Evolutionary conservation across 2,888 invertebrate genomes (phyloP), one percentile per base, ranked within the genome.

Genomic region (Brachypterus glaber): DNA sequence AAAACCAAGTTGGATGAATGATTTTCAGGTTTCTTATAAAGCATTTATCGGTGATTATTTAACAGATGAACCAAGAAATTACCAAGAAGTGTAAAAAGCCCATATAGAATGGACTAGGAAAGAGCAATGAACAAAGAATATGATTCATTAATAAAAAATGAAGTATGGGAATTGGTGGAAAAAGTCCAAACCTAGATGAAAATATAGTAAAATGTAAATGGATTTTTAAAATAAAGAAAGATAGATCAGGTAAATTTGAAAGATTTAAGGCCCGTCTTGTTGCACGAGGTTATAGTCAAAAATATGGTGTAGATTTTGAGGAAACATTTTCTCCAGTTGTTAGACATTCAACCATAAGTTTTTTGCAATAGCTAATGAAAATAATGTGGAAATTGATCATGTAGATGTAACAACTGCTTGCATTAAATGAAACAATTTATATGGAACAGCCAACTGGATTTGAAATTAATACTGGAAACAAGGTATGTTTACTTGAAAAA

Each of bases 401-500:
- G 36, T 40, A 17, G 40, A 40, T 15, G 29, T 37, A 3, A 12
- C 15, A 24, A 37, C 35, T 17, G 39, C 38, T 0, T 8, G 12
- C 30, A n/a, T 25, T 43, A n/a, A 27, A 37, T 2, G 33, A 40
- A 27, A 33, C 25, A 29, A 18, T 43, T 9, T 37, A 15, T 13
- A 38, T 43, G 40, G 4, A 25, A 8, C 37, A 39, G 14, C 39
- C 42, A 16, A 34, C 34, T 27, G 41, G 38, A 9, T 32, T 31
- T 21, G 3, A 18, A 5, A 26, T 13, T 11, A 11, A 30, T 18
- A 27, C 37, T 14, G n/a, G n/a, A n/a, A n/a, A n/a, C n/a, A 31
- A 35, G 30, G 38, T 38, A 9, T 38, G 32, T 16, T 4, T 7
- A 11, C 30, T 41, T 14, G 35, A 35, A 21, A 38, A 38, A 17